phyloP scores from a whole-genome alignment of 2,797 vertebrate species.

The Rhinoraja longicauda region DNA sequence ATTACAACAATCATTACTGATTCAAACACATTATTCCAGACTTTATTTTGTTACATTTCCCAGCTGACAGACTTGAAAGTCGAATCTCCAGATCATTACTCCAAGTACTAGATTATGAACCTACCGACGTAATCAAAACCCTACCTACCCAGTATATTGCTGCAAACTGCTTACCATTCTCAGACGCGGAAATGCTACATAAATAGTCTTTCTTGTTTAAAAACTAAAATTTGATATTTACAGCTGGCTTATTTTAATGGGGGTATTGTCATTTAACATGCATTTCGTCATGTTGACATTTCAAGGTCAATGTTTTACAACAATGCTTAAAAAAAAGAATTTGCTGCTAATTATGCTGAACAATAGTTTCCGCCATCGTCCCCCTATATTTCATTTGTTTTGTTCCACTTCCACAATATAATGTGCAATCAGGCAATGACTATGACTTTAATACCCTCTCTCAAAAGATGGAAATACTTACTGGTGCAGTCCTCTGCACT shows the following conservation, averaged over 20 bases:
- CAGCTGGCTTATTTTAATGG: background rate
- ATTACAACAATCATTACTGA: too few species aligned
- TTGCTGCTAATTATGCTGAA: background rate
- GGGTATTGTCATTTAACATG: background rate
- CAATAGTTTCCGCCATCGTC: background rate
- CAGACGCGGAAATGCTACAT: background rate
- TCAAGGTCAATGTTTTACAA: background rate
- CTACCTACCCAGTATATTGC: too few species aligned
- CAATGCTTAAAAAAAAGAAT: background rate
- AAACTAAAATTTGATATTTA: background rate
- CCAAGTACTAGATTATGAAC: too few species aligned
- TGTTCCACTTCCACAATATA: background rate
- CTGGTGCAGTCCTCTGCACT: background rate
- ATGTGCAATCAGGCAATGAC: conserved; percentile 3
- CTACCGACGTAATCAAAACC: too few species aligned
- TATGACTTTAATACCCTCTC: conserved; percentile 26
- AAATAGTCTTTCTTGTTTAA: background rate
- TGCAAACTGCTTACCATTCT: background rate
- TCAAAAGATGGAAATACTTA: background rate
- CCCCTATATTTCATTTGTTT: background rate
- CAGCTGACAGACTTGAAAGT: too few species aligned
- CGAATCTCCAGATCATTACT: too few species aligned
- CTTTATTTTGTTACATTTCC: too few species aligned
- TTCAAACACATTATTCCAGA: too few species aligned
- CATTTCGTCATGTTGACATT: background rate